phyloP scores from a whole-genome alignment of 92 coral and sea anemone species.

The Hydrozoanthus gracilis region DNA sequence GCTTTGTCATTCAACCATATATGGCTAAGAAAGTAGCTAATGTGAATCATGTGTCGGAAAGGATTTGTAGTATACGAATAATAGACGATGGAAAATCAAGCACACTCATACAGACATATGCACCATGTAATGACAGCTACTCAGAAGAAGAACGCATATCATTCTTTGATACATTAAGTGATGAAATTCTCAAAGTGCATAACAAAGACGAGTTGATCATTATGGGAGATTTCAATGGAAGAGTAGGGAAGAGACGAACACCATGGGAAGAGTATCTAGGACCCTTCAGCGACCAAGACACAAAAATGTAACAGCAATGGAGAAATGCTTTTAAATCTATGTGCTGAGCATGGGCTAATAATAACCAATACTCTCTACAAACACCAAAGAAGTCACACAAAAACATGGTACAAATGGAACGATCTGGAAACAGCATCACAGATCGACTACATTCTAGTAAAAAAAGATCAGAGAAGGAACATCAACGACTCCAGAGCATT shows the following conservation, averaged over 20 bases:
- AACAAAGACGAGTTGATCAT: background rate
- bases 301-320: slow-evolving; percentile 32
- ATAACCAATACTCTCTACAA: slow-evolving; percentile 3
- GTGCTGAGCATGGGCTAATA: slow-evolving; percentile 16
- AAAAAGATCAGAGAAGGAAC: background rate
- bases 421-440: background rate
- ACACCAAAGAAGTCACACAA: slow-evolving; percentile 2
- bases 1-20: background rate
- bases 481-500: slow-evolving; percentile 1
- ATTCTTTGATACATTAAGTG: background rate
- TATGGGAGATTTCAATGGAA: slow-evolving; percentile 36
- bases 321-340: background rate
- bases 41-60: background rate
- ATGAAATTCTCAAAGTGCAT: background rate
- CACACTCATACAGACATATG: background rate
- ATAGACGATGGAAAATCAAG: background rate
- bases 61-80: background rate
- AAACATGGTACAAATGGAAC: background rate
- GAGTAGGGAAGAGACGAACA: background rate
- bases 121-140: background rate
- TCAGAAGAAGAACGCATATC: background rate
- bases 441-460: background rate
- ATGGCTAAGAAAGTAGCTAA: background rate
- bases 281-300: background rate
- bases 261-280: slow-evolving; percentile 20